Conservation (phyloP, 2,797 vertebrate species). For the Siniperca scherzeri region DNA sequence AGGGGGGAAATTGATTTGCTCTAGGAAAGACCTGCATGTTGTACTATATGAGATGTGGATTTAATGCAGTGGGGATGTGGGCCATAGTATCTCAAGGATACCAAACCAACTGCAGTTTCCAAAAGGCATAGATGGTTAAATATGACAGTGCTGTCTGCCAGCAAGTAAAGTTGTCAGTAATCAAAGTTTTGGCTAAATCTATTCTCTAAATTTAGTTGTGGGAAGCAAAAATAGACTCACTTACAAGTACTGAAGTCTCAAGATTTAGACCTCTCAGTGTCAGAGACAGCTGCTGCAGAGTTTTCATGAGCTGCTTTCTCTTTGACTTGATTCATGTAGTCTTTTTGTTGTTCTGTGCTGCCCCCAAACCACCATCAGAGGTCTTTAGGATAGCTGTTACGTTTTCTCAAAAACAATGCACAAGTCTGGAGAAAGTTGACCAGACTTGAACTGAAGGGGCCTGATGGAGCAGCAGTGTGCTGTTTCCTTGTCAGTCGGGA, state of each 20-base stretch:
- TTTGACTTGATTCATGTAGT: conserved; percentile 25
- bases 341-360: conserved; percentile 12
- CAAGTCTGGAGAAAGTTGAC: conserved; percentile 19
- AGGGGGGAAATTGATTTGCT: not conserved
- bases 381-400: not conserved
- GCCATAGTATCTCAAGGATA: not conserved
- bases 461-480: conserved; percentile 9
- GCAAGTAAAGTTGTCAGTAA: conserved; percentile 42
- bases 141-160: conserved; percentile 11
- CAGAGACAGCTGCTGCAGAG: conserved; percentile 45
- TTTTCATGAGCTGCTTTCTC: conserved; percentile 25
- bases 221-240: conserved; percentile 64
- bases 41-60: not conserved
- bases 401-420: not conserved
- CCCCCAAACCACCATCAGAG: conserved; percentile 7
- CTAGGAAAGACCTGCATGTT: not conserved
- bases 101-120: conserved; percentile 11
- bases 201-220: conserved; percentile 66
- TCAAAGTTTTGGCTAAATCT: conserved; percentile 52
- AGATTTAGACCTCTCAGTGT: conserved; percentile 39
- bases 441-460: conserved; percentile 19
- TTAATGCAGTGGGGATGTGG: not conserved
- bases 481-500: conserved; percentile 39
- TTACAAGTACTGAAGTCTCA: conserved; percentile 45
- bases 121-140: conserved; percentile 12